Evolutionary conservation across 1,140 invertebrate genomes (phyloP).

Genomic region (Drosophila kikkawai): DNA sequence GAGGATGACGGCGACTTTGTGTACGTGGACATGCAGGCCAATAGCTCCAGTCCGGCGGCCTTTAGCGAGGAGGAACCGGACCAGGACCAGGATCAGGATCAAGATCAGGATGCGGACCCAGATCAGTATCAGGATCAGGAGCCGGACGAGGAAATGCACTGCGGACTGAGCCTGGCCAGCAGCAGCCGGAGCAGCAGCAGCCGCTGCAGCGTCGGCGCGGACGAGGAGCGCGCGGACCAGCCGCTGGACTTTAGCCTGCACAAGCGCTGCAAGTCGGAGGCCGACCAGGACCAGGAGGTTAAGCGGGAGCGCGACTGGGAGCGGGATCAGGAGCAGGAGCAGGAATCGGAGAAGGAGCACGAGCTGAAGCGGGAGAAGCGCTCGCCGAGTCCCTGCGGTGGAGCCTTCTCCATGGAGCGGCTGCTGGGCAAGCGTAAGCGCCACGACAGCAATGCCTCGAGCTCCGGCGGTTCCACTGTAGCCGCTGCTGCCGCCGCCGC

Average conservation of each 20-base stretch:
- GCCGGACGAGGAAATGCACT: slow-evolving; percentile 59
- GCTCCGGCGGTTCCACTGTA: slow-evolving; percentile 16
- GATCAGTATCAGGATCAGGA: slow-evolving; percentile 41
- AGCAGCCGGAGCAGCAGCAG: slow-evolving; percentile 42
- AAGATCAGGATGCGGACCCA: slow-evolving; percentile 17
- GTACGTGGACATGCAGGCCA: slow-evolving; percentile 73
- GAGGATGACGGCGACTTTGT: slow-evolving; percentile 72
- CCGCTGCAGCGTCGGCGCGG: slow-evolving; percentile 22
- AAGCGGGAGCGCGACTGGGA: neutral
- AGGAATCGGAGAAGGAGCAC: neutral
- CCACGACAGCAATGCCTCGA: slow-evolving; percentile 46
- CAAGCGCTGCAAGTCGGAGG: slow-evolving; percentile 56
- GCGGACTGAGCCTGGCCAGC: slow-evolving; percentile 65
- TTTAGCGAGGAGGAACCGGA: slow-evolving; percentile 64
- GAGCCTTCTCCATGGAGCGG: slow-evolving; percentile 74
- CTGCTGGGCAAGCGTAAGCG: slow-evolving; percentile 75
- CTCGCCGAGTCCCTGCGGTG: slow-evolving; percentile 56
- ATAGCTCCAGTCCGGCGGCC: slow-evolving; percentile 71
- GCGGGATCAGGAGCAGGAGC: slow-evolving; percentile 3
- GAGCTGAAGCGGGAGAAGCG: slow-evolving; percentile 41
- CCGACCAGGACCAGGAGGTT: neutral
- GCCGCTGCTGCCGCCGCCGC: slow-evolving; percentile 10
- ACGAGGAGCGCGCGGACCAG: slow-evolving; percentile 51
- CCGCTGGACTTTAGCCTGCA: slow-evolving; percentile 79
- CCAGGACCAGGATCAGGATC: slow-evolving; percentile 36